Evolutionary conservation across 2,888 invertebrate species (phyloP).

Genomic region (Rhingia rostrata): DNA sequence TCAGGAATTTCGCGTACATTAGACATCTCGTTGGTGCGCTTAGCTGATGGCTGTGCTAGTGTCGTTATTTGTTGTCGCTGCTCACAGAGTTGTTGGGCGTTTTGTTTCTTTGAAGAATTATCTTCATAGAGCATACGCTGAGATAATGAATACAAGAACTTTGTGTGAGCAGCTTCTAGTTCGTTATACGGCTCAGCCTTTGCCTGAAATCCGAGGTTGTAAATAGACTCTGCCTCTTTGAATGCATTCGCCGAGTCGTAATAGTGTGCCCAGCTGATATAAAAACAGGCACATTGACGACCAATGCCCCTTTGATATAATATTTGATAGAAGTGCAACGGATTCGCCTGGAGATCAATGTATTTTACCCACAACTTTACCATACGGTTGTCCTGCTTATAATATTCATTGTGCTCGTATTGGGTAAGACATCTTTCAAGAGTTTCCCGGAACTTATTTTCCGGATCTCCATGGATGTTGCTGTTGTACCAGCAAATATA

Average conservation of each 20-base stretch:
- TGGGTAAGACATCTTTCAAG: slow-evolving; percentile 92
- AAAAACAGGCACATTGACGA: slow-evolving; percentile 91
- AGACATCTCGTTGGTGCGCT: slow-evolving; percentile 28
- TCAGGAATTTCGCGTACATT: slow-evolving; percentile 9
- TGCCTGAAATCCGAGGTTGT: slow-evolving; percentile 89
- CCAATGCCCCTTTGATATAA: slow-evolving; percentile 92
- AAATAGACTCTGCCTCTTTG: slow-evolving; percentile 92
- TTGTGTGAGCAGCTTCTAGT: slow-evolving; percentile 89
- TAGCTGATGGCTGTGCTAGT: slow-evolving; percentile 42
- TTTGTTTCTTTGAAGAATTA: slow-evolving; percentile 83
- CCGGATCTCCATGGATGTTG: slow-evolving; percentile 88
- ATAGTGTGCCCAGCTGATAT: slow-evolving; percentile 94
- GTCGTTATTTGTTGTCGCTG: slow-evolving; percentile 88
- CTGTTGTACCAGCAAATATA: slow-evolving; percentile 97
- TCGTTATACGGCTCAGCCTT: slow-evolving; percentile 92
- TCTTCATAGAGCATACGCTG: slow-evolving; percentile 87
- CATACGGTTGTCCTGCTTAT: slow-evolving; percentile 93
- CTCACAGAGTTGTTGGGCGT: slow-evolving; percentile 82
- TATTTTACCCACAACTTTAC: slow-evolving; percentile 96
- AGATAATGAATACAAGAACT: slow-evolving; percentile 89
- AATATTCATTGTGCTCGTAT: slow-evolving; percentile 91
- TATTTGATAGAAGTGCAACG: slow-evolving; percentile 91
- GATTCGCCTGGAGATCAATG: slow-evolving; percentile 91
- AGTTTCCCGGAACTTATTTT: slow-evolving; percentile 94
- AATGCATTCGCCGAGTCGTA: slow-evolving; percentile 92